Evolutionary conservation across 2,113 vertebrate genomes (phyloP).

Genomic region (Notechis scutatus): DNA sequence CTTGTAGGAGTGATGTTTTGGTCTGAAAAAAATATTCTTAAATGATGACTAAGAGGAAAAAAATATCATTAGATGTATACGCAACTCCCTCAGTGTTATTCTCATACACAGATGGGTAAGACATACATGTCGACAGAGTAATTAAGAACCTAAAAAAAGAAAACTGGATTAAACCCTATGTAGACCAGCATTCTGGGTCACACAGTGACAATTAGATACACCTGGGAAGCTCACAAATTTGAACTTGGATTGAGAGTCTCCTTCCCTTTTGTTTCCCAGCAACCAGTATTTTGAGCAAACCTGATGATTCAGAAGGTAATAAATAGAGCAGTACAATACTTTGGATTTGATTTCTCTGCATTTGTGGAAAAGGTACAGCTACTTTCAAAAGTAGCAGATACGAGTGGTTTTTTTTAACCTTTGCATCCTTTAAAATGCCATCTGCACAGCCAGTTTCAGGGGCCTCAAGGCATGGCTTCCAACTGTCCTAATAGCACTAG

Average conservation of each 20-base stretch:
- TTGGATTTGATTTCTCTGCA: not conserved
- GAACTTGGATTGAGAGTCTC: not conserved
- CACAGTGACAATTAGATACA: not conserved
- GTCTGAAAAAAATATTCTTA: not conserved
- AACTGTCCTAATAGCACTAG: not conserved
- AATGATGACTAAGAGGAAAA: not conserved
- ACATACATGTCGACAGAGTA: not conserved
- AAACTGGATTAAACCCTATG: not conserved
- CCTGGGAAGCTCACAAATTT: not conserved
- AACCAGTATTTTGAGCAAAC: not conserved
- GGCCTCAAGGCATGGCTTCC: not conserved
- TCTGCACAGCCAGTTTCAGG: not conserved
- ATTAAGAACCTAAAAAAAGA: not conserved
- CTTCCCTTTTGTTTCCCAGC: not conserved
- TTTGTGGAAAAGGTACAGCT: not conserved
- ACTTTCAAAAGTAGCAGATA: not conserved
- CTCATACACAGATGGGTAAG: not conserved
- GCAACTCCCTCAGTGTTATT: not conserved
- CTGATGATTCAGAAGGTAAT: not conserved
- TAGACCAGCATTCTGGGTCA: not conserved
- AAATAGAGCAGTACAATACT: not conserved
- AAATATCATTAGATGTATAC: slow-evolving; percentile 1
- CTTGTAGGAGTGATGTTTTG: not conserved
- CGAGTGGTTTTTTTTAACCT: not conserved
- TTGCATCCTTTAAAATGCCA: not conserved